phyloP scores from a whole-genome alignment of 1,140 invertebrate genomes.

The Yoshiicerus persimilis region DNA sequence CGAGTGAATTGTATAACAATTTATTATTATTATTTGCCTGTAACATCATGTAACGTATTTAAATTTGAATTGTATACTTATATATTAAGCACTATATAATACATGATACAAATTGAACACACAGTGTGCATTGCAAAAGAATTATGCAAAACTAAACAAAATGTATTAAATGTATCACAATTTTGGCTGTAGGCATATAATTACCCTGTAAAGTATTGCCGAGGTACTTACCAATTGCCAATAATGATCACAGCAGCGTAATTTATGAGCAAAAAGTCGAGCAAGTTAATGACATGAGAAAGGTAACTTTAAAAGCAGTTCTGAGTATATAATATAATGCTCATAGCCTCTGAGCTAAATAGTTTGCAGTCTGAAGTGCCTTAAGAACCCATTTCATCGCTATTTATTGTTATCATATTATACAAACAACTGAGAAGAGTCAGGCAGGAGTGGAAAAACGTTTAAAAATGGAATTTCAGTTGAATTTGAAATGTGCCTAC shows the following conservation, averaged over 20 bases:
- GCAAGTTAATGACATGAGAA: background rate
- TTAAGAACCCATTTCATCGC: background rate
- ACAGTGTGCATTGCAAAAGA: no score
- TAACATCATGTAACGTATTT: background rate
- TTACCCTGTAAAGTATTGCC: background rate
- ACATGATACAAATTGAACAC: background rate
- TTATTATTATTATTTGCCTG: background rate
- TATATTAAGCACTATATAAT: background rate
- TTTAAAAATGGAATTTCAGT: background rate
- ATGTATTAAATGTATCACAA: background rate
- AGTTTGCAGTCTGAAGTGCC: background rate
- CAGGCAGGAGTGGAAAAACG: background rate
- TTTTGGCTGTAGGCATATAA: background rate
- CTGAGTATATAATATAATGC: background rate
- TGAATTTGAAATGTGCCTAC: background rate
- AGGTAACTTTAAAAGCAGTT: background rate
- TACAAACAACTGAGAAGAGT: background rate
- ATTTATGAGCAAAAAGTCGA: background rate
- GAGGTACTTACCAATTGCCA: background rate
- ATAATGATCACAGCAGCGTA: background rate
- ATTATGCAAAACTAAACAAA: background rate
- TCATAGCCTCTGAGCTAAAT: background rate
- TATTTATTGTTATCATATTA: background rate
- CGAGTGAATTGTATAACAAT: no score
- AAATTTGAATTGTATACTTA: no score